These are phyloP conservation scores for Popillia japonica DNA, from an alignment of 1,140 invertebrate genomes.

Conservation along the genomic window DNA sequence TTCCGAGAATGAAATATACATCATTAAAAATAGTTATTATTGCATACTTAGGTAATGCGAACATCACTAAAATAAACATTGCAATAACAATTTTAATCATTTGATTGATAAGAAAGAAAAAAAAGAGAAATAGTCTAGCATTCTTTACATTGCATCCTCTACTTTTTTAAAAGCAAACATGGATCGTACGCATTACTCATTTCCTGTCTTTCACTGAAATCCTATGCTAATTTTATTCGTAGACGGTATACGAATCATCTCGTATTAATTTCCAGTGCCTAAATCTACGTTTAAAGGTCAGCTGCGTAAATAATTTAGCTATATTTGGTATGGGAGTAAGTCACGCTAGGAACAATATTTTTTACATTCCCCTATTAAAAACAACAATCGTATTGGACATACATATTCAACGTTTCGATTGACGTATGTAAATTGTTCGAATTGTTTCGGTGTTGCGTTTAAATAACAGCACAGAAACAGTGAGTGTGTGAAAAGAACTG, in stretches of 20 bases:
- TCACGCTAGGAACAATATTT: slow-evolving; percentile 4
- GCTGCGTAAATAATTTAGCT: neutral
- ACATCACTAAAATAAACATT: no score
- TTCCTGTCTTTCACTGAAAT: slow-evolving; percentile 18
- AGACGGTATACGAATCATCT: neutral
- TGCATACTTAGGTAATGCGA: no score
- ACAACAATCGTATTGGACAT: no score
- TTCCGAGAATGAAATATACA: no score
- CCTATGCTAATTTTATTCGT: slow-evolving; percentile 20
- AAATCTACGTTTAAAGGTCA: slow-evolving; percentile 19
- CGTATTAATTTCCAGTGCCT: neutral
- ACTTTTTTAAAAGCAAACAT: slow-evolving; percentile 1
- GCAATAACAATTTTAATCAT: no score
- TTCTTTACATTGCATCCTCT: neutral
- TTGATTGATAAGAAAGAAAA: slow-evolving; percentile 5
- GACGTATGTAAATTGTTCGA: no score
- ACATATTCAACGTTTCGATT: no score
- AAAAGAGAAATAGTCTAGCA: neutral
- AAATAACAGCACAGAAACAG: neutral
- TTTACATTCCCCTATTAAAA: neutral
- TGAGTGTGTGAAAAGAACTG: no score
- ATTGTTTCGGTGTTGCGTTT: no score
- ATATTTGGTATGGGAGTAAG: neutral
- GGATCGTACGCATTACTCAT: slow-evolving; percentile 17
- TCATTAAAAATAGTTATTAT: no score